Base-by-base conservation (phyloP, 2,888 invertebrate species). In the Pimpla rufipes region DNA sequence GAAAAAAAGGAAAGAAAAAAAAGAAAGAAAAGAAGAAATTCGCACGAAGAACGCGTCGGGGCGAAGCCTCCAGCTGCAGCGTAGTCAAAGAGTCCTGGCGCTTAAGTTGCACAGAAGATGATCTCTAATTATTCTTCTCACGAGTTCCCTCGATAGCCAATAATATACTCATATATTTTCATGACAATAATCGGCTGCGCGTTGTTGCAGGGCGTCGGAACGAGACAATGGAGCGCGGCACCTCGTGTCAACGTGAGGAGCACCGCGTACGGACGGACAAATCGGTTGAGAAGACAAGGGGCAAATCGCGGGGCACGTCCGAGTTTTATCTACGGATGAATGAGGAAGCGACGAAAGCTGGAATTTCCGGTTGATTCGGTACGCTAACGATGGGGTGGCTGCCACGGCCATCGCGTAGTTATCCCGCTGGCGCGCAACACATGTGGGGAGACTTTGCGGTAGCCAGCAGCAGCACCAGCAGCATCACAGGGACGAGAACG, bases 311-410 rank as follows among this genome's bases (percentile, higher is more conserved):
- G 83, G 83, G 83, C 81, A 67, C 67, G 80, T 79, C 75, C 76
- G 62, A 87, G 83, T 86, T 86, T 86, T 81, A 85, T 87, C 86
- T 84, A 83, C 83, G 85, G 85, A 82, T 90, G 90, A 90, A 90
- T 90, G 90, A 90, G 90, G 90, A 91, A 91, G 90, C 89, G 86
- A 89, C 89, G 90, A 92, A 92, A 93, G 93, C 93, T 93, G 93
- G 93, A 93, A 93, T 93, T 93, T 93, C 93, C 93, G 93, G 93
- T 93, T 93, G 93, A 93, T 93, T 93, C 93, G 92, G 90, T 91
- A 90, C 92, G 88, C 93, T 93, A 93, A 93, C 91, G 93, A 93
- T 91, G 92, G 91, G 92, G 91, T 90, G 89, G 88, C 88, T 83
- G 29, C n/a, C 29, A 62, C 55, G 50, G 21, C 29, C 50, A 57